Percentiles rank a stretch among this genome's conserved stretches.
Evolutionary conservation across 2,888 invertebrate species (phyloP).

Genomic region (Idaea straminata): DNA sequence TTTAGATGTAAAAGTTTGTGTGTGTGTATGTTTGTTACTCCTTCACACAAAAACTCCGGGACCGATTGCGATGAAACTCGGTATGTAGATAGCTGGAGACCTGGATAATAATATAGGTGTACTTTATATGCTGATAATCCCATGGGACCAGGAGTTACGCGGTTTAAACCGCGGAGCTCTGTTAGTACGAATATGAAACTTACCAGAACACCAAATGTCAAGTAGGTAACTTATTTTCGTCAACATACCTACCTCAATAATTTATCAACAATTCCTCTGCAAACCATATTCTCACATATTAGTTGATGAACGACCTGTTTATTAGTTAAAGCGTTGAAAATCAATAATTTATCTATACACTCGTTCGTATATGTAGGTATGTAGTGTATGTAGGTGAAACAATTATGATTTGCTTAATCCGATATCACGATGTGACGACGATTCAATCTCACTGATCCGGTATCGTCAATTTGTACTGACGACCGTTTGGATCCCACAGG

Average conservation of each 20-base stretch:
- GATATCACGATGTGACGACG: slow-evolving; percentile 29
- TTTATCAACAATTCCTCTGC: too few relatives aligned
- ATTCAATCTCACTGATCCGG: slow-evolving; percentile 38
- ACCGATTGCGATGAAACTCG: too few relatives aligned
- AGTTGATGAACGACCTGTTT: neutral
- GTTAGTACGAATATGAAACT: too few relatives aligned
- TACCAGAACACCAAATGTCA: neutral
- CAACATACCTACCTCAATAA: too few relatives aligned
- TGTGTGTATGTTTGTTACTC: too few relatives aligned
- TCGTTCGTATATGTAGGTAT: slow-evolving; percentile 2
- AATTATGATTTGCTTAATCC: slow-evolving; percentile 23
- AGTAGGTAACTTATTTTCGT: neutral
- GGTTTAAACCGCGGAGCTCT: too few relatives aligned
- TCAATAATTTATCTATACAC: neutral
- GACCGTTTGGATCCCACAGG: slow-evolving; percentile 28
- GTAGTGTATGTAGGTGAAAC: slow-evolving; percentile 14
- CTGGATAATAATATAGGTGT: too few relatives aligned
- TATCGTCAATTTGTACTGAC: slow-evolving; percentile 37
- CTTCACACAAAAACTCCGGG: too few relatives aligned
- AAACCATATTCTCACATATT: neutral
- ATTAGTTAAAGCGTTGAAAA: neutral
- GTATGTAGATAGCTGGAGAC: too few relatives aligned
- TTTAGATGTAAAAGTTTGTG: too few relatives aligned
- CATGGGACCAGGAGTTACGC: too few relatives aligned
- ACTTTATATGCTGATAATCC: too few relatives aligned